phyloP scores from a whole-genome alignment of 2,113 vertebrate genomes.

The Equus quagga region DNA sequence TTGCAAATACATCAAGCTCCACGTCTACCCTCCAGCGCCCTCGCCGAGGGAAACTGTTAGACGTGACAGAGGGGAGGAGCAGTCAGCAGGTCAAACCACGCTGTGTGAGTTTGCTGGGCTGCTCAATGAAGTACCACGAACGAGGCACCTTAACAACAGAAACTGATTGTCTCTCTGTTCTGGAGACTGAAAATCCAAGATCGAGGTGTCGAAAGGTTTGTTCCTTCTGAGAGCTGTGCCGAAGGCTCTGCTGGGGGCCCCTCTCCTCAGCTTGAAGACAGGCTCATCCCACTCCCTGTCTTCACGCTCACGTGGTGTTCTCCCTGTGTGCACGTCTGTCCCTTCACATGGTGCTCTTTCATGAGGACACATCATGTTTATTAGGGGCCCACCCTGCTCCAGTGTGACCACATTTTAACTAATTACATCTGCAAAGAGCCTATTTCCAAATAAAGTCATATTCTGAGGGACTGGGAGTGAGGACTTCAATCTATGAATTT shows the following conservation, averaged over 20 bases:
- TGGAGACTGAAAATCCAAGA: neutral
- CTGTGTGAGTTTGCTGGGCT: neutral
- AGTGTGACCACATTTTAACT: neutral
- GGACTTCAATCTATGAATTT: neutral
- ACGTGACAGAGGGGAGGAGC: neutral
- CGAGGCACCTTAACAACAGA: too few species aligned
- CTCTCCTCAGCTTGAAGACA: neutral
- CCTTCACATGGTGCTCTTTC: neutral
- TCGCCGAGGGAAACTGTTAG: rapidly evolving
- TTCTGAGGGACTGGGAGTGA: neutral
- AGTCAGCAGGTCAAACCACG: neutral
- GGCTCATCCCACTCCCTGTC: neutral
- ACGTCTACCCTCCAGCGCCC: neutral
- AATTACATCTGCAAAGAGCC: neutral
- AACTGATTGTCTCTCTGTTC: neutral
- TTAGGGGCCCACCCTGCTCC: neutral
- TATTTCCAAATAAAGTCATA: neutral
- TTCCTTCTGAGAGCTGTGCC: neutral
- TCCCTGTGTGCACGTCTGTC: neutral
- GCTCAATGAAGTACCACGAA: neutral
- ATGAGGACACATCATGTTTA: neutral
- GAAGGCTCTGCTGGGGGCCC: neutral
- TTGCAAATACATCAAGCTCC: neutral
- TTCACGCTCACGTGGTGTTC: neutral
- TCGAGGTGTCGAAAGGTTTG: neutral